These are phyloP conservation scores for Pterostichus madidus DNA, from an alignment of 2,888 invertebrate species.

Conservation along the genomic window DNA sequence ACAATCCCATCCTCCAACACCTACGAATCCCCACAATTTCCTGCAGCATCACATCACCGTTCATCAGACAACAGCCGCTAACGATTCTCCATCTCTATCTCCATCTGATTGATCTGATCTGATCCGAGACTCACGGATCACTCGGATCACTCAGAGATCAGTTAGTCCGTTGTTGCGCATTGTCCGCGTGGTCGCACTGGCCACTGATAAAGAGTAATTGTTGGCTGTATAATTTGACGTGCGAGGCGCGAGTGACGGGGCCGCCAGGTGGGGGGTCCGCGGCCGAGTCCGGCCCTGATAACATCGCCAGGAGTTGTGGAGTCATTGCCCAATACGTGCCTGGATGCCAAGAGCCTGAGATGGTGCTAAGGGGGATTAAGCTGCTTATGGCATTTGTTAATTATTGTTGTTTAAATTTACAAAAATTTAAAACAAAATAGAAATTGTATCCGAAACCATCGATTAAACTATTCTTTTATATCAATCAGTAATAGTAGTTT, in stretches of 20 bases:
- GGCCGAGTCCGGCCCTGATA: constrained; percentile 44
- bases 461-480: no score
- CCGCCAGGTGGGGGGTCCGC: constrained; percentile 64
- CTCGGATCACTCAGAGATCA: constrained; percentile 8
- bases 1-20: no score
- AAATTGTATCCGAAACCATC: no score
- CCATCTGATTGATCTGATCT: constrained; percentile 39
- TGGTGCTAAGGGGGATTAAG: no score
- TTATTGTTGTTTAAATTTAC: no score
- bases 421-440: no score
- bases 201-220: constrained; percentile 64
- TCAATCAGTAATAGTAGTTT: no score
- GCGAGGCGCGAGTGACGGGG: constrained; percentile 65
- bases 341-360: background rate
- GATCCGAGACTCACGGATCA: constrained; percentile 23
- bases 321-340: constrained; percentile 57
- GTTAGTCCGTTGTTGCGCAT: background rate
- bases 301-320: constrained; percentile 44
- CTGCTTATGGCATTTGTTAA: no score
- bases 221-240: constrained; percentile 64
- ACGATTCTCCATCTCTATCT: background rate
- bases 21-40: no score
- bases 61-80: background rate
- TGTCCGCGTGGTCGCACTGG: constrained; percentile 31
- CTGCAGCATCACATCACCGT: no score